These are phyloP conservation scores for Mellivora capensis DNA, from an alignment of 2,113 vertebrate genomes.

Conservation along the genomic window DNA sequence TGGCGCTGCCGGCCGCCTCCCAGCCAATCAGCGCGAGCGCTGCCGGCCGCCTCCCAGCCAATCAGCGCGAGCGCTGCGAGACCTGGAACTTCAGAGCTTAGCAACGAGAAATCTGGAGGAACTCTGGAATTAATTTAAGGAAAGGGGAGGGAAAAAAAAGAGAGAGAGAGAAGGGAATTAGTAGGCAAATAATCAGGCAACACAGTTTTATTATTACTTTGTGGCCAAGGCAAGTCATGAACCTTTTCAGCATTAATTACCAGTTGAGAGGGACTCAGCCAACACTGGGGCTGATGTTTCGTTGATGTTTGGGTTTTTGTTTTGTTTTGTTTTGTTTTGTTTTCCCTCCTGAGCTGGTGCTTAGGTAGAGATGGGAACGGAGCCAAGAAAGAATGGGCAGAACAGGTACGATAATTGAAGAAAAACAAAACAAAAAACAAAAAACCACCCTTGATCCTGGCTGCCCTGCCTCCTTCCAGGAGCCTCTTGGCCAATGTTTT, in stretches of 20 bases:
- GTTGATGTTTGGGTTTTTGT: neutral
- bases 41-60: slow-evolving; percentile 4
- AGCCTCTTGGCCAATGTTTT: neutral
- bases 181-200: slow-evolving; percentile 36
- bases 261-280: neutral
- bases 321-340: too few relatives aligned
- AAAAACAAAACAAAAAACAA: neutral
- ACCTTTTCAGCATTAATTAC: slow-evolving; percentile 28
- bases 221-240: neutral
- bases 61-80: neutral
- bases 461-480: neutral
- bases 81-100: slow-evolving; percentile 59
- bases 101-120: slow-evolving; percentile 56
- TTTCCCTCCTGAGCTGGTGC: neutral
- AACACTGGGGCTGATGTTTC: neutral
- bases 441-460: neutral
- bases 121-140: slow-evolving; percentile 64
- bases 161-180: slow-evolving; percentile 23
- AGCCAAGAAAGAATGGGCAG: neutral
- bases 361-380: neutral
- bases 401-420: neutral
- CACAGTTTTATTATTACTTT: slow-evolving; percentile 30
- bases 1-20: neutral
- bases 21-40: slow-evolving; percentile 24
- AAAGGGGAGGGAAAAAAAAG: neutral